phyloP scores from a whole-genome alignment of 30 jellyfish, hydroid and myxozoan genomes.

The Catostylus mosaicus region DNA sequence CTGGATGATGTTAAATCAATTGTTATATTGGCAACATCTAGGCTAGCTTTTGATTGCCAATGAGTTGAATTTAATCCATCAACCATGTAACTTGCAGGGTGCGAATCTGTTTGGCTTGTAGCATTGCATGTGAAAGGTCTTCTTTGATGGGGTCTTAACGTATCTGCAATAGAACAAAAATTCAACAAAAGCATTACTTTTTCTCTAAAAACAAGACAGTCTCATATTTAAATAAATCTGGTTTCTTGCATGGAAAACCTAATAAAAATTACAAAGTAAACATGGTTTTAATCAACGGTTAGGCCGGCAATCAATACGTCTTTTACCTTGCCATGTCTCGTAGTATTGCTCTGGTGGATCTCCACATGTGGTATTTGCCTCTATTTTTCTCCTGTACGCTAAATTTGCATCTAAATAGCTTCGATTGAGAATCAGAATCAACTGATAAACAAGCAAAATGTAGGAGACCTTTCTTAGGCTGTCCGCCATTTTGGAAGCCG shows the following conservation, averaged over 20 bases:
- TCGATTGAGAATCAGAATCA: background rate
- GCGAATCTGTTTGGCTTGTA: constrained; percentile 25
- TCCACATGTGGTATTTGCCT: constrained; percentile 74
- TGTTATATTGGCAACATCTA: constrained; percentile 56
- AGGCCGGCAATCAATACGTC: too few species aligned
- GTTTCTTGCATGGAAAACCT: too few species aligned
- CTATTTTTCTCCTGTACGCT: constrained; percentile 43
- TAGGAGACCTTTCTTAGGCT: background rate
- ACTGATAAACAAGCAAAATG: background rate
- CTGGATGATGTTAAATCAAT: constrained; percentile 58
- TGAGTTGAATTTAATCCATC: constrained; percentile 54
- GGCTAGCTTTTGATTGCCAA: constrained; percentile 80
- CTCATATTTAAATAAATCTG: too few species aligned
- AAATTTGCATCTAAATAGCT: constrained; percentile 12
- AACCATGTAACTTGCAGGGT: constrained; percentile 64
- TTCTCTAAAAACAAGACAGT: too few species aligned
- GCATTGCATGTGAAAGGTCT: constrained; percentile 68
- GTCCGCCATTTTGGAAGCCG: constrained; percentile 49
- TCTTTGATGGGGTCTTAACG: constrained; percentile 46
- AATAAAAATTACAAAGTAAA: too few species aligned
- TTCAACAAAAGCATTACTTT: too few species aligned
- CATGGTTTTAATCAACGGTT: too few species aligned
- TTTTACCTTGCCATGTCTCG: constrained; percentile 80
- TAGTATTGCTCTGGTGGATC: constrained; percentile 72
- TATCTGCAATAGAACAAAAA: constrained; percentile 6